phyloP scores from a whole-genome alignment of 2,797 vertebrate genomes.

The Paedocypris micromegethes region DNA sequence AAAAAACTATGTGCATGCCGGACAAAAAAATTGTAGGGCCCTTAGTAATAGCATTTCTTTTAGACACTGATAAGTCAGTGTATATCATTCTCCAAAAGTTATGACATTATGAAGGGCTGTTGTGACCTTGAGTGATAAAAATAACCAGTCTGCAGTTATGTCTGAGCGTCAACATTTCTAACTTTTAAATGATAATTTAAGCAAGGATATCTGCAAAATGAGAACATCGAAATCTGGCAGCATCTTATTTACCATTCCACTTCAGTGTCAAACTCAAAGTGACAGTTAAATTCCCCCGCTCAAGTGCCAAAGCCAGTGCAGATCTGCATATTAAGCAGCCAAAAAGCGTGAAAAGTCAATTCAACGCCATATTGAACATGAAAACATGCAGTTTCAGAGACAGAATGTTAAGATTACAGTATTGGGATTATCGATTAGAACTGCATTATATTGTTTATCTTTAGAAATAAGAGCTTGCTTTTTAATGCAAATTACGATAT shows the following conservation, averaged over 20 bases:
- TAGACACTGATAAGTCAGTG: too few relatives aligned
- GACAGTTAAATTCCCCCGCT: constrained; percentile 16
- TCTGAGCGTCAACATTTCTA: not conserved
- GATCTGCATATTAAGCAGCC: constrained; percentile 11
- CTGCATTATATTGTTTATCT: too few relatives aligned
- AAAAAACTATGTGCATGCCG: too few relatives aligned
- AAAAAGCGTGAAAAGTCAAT: constrained; percentile 32
- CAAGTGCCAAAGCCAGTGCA: constrained; percentile 5
- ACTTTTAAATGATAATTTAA: constrained; percentile 12
- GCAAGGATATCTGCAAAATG: constrained; percentile 14
- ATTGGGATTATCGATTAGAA: too few relatives aligned
- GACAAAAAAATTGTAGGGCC: too few relatives aligned
- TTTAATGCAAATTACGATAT: too few relatives aligned
- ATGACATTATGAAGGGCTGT: not conserved
- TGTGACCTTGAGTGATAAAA: constrained; percentile 11
- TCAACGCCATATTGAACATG: constrained; percentile 19
- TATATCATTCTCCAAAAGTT: too few relatives aligned
- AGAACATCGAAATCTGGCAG: constrained; percentile 18
- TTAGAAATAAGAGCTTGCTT: too few relatives aligned
- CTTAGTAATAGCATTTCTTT: too few relatives aligned
- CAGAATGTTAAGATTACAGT: not conserved
- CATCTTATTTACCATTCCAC: constrained; percentile 9
- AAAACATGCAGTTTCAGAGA: not conserved
- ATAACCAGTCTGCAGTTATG: not conserved
- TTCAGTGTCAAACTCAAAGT: constrained; percentile 24